Evolutionary conservation across 2,888 invertebrate genomes (phyloP), one percentile per base, ranked within the genome.

Genomic region (Monoplex corrugatus): DNA sequence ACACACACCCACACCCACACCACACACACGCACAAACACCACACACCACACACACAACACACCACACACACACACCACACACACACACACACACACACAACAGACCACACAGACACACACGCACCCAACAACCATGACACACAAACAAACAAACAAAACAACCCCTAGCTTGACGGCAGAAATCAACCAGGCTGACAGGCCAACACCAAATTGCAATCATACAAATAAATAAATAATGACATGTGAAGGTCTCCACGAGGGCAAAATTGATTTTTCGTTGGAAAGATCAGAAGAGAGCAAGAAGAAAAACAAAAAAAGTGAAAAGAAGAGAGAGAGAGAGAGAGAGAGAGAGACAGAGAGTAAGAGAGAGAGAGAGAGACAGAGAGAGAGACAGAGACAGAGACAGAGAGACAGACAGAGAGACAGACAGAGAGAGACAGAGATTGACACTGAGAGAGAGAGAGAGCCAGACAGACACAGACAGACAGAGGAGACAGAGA

Each of bases 301-400:
- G 72, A 10, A 19, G 72, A 72, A 32, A 72, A 32, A 2, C n/a
- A 72, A 8, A n/a, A 28, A 68, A n/a, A 68, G 13, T 28, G 28
- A 68, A n/a, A n/a, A n/a, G 28, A n/a, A n/a, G 28, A 68, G 28
- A 28, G 5, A 28, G n/a, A 72, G 72, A 72, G 72, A 2, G n/a
- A n/a, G n/a, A n/a, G 72, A n/a, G 72, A 72, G 72, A 72, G 72
- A 72, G 72, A 72, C n/a, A 72, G 72, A 72, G 72, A 72, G 72
- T n/a, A 32, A 72, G 72, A 72, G 72, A 72, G 72, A 72, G 72
- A 72, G 72, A 72, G 72, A 72, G 72, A 16, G 72, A 72, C n/a
- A 72, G 72, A 72, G 72, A 72, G 72, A 72, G 72, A 72, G 72
- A 72, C n/a, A 72, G 72, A 72, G 72, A 72, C n/a, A 72, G 72